These are phyloP conservation scores for Limenitis camilla DNA, from an alignment of 2,888 invertebrate genomes.

Conservation along the genomic window DNA sequence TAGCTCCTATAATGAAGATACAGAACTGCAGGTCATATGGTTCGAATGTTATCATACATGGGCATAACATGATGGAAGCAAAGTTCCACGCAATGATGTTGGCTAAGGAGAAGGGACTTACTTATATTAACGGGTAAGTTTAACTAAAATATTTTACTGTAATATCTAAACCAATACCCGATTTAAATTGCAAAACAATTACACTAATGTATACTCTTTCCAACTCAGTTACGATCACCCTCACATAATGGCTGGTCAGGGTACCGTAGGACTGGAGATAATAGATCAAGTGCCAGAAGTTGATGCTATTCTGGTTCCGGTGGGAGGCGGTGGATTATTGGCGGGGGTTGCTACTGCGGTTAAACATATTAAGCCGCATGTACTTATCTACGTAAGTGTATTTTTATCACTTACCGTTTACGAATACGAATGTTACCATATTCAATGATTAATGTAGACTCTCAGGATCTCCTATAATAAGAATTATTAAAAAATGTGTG, in stretches of 20 bases:
- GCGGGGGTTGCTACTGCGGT: slow-evolving; percentile 93
- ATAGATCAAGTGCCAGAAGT: slow-evolving; percentile 90
- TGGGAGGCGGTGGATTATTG: slow-evolving; percentile 94
- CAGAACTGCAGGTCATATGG: slow-evolving; percentile 89
- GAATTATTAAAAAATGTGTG: too few species aligned
- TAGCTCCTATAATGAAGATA: slow-evolving; percentile 97
- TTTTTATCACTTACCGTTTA: too few species aligned
- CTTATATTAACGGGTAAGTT: slow-evolving; percentile 90
- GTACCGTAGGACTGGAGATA: slow-evolving; percentile 94
- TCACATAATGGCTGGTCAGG: slow-evolving; percentile 95
- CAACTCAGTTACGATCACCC: slow-evolving; percentile 90
- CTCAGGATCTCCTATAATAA: too few species aligned
- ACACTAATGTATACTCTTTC: background rate
- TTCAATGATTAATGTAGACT: background rate
- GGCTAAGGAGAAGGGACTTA: slow-evolving; percentile 79
- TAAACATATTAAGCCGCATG: slow-evolving; percentile 87
- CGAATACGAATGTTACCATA: too few species aligned
- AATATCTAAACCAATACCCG: too few species aligned
- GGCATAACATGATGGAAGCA: slow-evolving; percentile 88
- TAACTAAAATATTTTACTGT: slow-evolving; percentile 5
- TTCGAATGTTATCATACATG: slow-evolving; percentile 88
- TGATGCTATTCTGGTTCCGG: slow-evolving; percentile 93
- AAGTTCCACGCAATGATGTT: slow-evolving; percentile 85
- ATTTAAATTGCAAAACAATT: too few species aligned
- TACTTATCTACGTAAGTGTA: slow-evolving; percentile 87